Conservation (phyloP, 1,140 invertebrate species). For the Drosophila erecta region DNA sequence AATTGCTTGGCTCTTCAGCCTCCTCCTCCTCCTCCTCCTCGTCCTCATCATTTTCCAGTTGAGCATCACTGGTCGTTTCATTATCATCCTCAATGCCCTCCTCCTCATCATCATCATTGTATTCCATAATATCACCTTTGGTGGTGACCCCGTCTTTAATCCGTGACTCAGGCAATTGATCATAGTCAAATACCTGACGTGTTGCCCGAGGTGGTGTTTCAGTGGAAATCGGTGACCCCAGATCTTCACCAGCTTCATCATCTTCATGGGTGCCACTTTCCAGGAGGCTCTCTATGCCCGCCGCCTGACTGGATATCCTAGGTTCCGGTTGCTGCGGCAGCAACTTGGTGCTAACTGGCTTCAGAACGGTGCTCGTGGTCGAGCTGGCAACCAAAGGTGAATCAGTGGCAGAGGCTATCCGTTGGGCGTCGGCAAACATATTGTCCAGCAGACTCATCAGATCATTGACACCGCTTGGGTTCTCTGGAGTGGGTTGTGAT, state of each 20-base stretch:
- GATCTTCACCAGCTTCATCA: conserved; percentile 40
- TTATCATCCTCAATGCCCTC: conserved; percentile 35
- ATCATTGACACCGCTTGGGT: conserved; percentile 65
- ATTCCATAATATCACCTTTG: conserved; percentile 31
- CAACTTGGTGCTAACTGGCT: conserved; percentile 56
- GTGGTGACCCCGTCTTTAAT: conserved; percentile 50
- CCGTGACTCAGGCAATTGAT: conserved; percentile 81
- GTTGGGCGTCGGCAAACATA: conserved; percentile 72
- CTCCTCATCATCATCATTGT: conserved; percentile 30
- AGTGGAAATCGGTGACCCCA: conserved; percentile 51
- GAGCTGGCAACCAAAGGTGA: conserved; percentile 2
- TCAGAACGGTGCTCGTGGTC: conserved; percentile 54
- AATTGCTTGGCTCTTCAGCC: conserved; percentile 52
- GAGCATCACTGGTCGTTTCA: conserved; percentile 22
- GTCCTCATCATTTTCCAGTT: conserved; percentile 35
- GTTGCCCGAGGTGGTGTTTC: conserved; percentile 65
- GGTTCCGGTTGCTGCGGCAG: conserved; percentile 67
- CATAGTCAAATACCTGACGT: conserved; percentile 82
- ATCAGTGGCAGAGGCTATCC: conserved; percentile 47
- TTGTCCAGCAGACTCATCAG: conserved; percentile 77
- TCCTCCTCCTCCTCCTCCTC: conserved; percentile 35
- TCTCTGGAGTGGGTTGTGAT: conserved; percentile 1
- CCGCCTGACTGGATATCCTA: conserved; percentile 61
- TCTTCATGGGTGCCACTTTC: conserved; percentile 14
- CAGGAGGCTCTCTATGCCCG: conserved; percentile 52